Percentiles rank a stretch among this genome's conserved stretches.
Evolutionary conservation across 2,888 invertebrate genomes (phyloP).

Genomic region (Cephus pygmeus): DNA sequence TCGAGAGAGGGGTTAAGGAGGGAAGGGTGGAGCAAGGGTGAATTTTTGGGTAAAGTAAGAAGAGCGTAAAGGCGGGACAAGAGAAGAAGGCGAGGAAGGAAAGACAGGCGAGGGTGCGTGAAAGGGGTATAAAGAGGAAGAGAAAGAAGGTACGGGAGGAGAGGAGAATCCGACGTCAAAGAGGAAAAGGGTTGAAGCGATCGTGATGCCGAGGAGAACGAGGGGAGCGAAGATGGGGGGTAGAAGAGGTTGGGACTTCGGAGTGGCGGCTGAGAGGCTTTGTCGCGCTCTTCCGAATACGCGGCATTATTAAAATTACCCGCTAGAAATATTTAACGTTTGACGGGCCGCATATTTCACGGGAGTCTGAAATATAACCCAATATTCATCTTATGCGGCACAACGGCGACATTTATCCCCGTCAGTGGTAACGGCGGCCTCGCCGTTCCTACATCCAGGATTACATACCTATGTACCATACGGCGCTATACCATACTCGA

Average conservation of each 20-base stretch:
- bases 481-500: not conserved
- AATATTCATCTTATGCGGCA: slow-evolving; percentile 42
- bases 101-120: not conserved
- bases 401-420: slow-evolving; percentile 41
- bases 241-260: slow-evolving; percentile 13
- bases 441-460: not conserved
- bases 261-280: slow-evolving; percentile 4
- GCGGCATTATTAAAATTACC: slow-evolving; percentile 52
- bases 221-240: not conserved
- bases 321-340: slow-evolving; percentile 31
- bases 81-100: slow-evolving; percentile 23
- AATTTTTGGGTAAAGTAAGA: slow-evolving; percentile 5
- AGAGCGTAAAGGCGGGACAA: slow-evolving; percentile 8
- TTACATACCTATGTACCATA: not conserved
- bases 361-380: slow-evolving; percentile 40
- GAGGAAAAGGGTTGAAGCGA: slow-evolving; percentile 7
- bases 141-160: slow-evolving; percentile 9
- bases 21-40: slow-evolving; percentile 28
- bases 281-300: slow-evolving; percentile 5
- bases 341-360: slow-evolving; percentile 37
- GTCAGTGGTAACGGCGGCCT: slow-evolving; percentile 16
- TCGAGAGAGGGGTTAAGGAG: slow-evolving; percentile 22
- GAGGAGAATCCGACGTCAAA: slow-evolving; percentile 18
- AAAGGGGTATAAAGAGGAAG: not conserved
- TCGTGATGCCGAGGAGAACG: not conserved